phyloP scores from a whole-genome alignment of 2,888 invertebrate species.

The Agrochola circellaris region DNA sequence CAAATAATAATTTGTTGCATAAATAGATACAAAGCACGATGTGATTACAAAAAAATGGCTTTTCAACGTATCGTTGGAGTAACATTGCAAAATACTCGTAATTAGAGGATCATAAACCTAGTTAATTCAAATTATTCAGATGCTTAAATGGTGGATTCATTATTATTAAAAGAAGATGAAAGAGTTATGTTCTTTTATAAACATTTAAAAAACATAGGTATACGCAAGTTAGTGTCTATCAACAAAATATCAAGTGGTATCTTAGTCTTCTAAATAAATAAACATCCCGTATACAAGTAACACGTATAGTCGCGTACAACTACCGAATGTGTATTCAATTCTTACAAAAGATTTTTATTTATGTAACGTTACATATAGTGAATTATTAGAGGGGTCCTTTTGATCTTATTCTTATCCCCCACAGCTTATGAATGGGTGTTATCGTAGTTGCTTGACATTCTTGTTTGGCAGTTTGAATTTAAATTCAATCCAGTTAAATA shows the following conservation, averaged over 20 bases:
- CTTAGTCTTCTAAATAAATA: too few relatives aligned
- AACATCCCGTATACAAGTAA: slow-evolving; percentile 5
- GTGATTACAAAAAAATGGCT: neutral
- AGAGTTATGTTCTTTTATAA: neutral
- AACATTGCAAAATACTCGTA: neutral
- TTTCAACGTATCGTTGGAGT: neutral
- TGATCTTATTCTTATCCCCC: slow-evolving; percentile 39
- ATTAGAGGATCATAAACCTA: neutral
- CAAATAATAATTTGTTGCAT: neutral
- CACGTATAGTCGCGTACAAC: slow-evolving; percentile 4
- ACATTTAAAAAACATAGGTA: neutral
- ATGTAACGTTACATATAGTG: slow-evolving; percentile 37
- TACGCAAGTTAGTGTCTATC: too few relatives aligned
- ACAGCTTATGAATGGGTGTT: slow-evolving; percentile 45
- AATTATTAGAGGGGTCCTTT: slow-evolving; percentile 52
- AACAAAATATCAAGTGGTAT: too few relatives aligned
- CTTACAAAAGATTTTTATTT: slow-evolving; percentile 57
- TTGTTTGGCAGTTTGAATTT: slow-evolving; percentile 35
- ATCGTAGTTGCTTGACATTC: slow-evolving; percentile 9
- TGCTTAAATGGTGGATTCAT: too few relatives aligned
- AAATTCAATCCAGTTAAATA: slow-evolving; percentile 38
- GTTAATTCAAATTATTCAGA: neutral
- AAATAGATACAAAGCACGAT: neutral
- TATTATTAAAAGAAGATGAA: neutral
- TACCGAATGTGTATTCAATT: slow-evolving; percentile 46